Percentiles rank a stretch among this genome's conserved stretches.
Evolutionary conservation across 1,140 invertebrate genomes (phyloP).

Genomic region (Caenorhabditis elegans): WBcel235 BX284606.5:16268001-16268500

Average conservation of each 20-base stretch:
- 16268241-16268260: conserved; percentile 47
- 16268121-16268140: conserved; percentile 64
- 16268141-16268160: conserved; percentile 62
- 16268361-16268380: too few relatives aligned
- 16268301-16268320: too few relatives aligned
- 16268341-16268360: too few relatives aligned
- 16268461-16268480: too few relatives aligned
- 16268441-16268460: too few relatives aligned
- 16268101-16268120: conserved; percentile 58
- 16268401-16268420: too few relatives aligned
- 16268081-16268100: conserved; percentile 56
- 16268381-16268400: too few relatives aligned
- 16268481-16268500: conserved; percentile 67
- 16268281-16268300: too few relatives aligned
- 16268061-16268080: background rate
- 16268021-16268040: conserved; percentile 11
- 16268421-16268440: too few relatives aligned
- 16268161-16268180: conserved; percentile 63
- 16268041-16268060: background rate
- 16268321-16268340: too few relatives aligned
- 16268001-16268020: conserved; percentile 1
- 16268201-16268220: conserved; percentile 64
- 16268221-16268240: conserved; percentile 57
- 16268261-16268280: background rate
- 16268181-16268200: conserved; percentile 65